Percentiles rank a stretch among this genome's conserved stretches.
Conservation (phyloP, 2,888 invertebrate genomes). For the Drosophila phalerata region DNA sequence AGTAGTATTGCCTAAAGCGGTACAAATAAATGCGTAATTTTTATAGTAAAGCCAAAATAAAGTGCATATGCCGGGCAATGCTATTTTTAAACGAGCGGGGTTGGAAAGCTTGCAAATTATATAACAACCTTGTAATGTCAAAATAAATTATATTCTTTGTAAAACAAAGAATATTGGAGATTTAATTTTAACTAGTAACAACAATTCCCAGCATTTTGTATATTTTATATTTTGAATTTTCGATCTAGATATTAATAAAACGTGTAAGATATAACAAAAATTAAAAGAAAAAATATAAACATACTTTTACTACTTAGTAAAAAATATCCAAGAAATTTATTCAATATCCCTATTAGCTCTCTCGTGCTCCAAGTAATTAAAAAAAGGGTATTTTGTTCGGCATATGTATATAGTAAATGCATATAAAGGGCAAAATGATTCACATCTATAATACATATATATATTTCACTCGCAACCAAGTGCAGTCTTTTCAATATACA, state of each 20-base stretch:
- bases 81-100: background rate
- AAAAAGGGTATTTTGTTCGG: slow-evolving; percentile 5
- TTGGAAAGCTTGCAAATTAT: background rate
- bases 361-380: background rate
- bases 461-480: background rate
- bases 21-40: slow-evolving; percentile 29
- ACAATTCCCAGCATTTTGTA: background rate
- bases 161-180: background rate
- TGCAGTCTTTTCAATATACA: slow-evolving; percentile 7
- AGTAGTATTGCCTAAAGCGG: slow-evolving; percentile 24
- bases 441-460: background rate
- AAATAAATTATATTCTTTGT: slow-evolving; percentile 1
- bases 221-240: background rate
- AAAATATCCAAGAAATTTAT: background rate
- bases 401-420: background rate
- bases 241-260: background rate
- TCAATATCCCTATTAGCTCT: background rate
- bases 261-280: background rate
- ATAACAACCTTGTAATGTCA: slow-evolving; percentile 11
- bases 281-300: background rate
- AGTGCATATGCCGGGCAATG: slow-evolving; percentile 10
- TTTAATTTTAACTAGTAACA: background rate
- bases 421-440: background rate
- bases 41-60: slow-evolving; percentile 12
- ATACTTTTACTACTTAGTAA: too few relatives aligned